phyloP scores from a whole-genome alignment of 2,888 invertebrate genomes.

The Agrilus cyanescens region DNA sequence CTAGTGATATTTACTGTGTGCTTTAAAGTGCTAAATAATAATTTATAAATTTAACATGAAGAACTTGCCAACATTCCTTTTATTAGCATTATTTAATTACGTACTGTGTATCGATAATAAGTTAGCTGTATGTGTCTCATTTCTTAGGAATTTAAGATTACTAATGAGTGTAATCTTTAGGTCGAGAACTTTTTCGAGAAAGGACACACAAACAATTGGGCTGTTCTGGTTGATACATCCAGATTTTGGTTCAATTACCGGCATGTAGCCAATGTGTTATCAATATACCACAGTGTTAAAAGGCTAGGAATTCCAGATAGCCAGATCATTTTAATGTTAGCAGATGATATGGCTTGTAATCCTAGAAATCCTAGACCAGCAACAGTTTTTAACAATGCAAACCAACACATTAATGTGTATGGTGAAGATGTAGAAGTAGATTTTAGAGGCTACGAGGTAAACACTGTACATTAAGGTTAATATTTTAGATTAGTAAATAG shows the following conservation, averaged over 20 bases:
- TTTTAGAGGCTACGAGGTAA: conserved; percentile 83
- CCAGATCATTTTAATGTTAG: conserved; percentile 98
- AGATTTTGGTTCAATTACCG: conserved; percentile 99
- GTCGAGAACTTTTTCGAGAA: conserved; percentile 41
- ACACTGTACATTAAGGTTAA: conserved; percentile 6
- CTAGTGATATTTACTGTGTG: too few relatives aligned
- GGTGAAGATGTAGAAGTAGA: conserved; percentile 99
- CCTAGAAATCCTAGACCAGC: conserved; percentile 94
- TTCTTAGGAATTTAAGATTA: neutral
- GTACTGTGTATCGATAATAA: too few relatives aligned
- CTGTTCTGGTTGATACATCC: conserved; percentile 95
- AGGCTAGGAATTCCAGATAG: conserved; percentile 97
- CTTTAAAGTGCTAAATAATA: too few relatives aligned
- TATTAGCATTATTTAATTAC: too few relatives aligned
- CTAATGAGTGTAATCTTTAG: conserved; percentile 2
- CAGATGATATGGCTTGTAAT: conserved; percentile 99
- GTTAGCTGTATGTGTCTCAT: too few relatives aligned
- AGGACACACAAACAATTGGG: conserved; percentile 98
- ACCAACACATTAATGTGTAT: conserved; percentile 97
- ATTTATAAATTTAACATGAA: too few relatives aligned
- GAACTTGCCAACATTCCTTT: too few relatives aligned
- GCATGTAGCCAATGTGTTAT: conserved; percentile 97
- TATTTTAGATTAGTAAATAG: conserved; percentile 1
- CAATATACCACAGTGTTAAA: conserved; percentile 96
- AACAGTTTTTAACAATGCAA: conserved; percentile 95